Evolutionary conservation across 2,797 vertebrate genomes (phyloP).

Genomic region (Cuculus canorus): DNA sequence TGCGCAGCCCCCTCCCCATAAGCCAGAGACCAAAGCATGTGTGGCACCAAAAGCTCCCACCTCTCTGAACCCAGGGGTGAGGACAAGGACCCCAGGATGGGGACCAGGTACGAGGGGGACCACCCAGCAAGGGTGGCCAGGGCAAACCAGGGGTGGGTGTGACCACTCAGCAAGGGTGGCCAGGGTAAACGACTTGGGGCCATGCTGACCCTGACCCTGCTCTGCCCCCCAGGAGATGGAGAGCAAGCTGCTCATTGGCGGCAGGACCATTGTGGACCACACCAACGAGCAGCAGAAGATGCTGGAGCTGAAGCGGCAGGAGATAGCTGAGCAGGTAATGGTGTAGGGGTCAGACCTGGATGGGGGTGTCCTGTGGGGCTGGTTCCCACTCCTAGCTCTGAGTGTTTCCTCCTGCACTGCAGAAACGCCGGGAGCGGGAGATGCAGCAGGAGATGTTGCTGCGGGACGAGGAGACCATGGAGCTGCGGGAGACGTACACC

Average conservation of each 20-base stretch:
- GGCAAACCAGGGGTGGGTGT: background rate
- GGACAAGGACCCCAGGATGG: background rate
- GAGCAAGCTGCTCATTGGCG: conserved; percentile 94
- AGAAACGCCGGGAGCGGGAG: conserved; percentile 92
- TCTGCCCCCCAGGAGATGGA: conserved; percentile 87
- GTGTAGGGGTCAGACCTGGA: fast-evolving
- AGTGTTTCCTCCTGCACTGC: fast-evolving
- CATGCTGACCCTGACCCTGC: background rate
- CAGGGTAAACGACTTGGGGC: too few species aligned
- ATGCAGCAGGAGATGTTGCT: conserved; percentile 95
- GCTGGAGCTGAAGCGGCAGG: conserved; percentile 91
- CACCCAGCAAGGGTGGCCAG: fast-evolving
- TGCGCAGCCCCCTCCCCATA: background rate
- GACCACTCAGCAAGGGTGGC: background rate
- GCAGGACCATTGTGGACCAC: conserved; percentile 95
- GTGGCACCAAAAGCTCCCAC: background rate
- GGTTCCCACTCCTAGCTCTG: fast-evolving
- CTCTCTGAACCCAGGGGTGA: background rate
- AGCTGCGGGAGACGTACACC: conserved; percentile 92
- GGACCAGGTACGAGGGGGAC: background rate
- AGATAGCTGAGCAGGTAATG: conserved; percentile 91
- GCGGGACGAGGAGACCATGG: conserved; percentile 93
- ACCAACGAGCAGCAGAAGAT: conserved; percentile 97
- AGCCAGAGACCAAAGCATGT: background rate
- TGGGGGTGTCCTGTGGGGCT: background rate